Conservation (phyloP, 2,888 invertebrate species). For the Plebejus melissa region DNA sequence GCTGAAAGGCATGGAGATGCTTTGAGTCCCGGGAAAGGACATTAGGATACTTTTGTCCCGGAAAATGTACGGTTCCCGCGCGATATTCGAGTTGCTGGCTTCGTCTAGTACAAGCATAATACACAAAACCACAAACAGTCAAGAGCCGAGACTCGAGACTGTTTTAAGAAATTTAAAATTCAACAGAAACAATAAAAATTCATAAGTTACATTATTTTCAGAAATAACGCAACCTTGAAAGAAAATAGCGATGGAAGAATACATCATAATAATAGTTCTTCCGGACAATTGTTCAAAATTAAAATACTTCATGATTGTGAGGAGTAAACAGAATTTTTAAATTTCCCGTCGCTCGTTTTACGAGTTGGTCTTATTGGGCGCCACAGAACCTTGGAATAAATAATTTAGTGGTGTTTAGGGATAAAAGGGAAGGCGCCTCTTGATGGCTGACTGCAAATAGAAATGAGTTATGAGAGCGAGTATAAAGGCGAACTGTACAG, state of each 20-base stretch:
- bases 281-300: neutral
- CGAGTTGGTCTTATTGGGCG: neutral
- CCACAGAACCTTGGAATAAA: neutral
- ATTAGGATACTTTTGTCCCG: too few species aligned
- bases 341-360: neutral
- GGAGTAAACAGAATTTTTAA: neutral
- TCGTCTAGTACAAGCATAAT: neutral
- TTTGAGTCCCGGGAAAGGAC: too few species aligned
- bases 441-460: slow-evolving; percentile 8
- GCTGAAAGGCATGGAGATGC: too few species aligned
- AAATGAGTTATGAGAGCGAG: slow-evolving; percentile 2
- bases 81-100: too few species aligned
- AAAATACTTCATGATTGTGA: neutral
- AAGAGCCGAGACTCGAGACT: neutral
- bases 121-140: neutral
- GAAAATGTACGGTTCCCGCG: too few species aligned
- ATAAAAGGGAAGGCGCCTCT: neutral
- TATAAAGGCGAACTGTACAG: slow-evolving; percentile 10
- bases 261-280: neutral
- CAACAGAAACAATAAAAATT: neutral
- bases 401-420: neutral
- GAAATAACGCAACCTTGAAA: neutral
- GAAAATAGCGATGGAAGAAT: neutral
- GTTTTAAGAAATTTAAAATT: neutral
- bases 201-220: neutral